Percentiles rank a stretch among this genome's conserved stretches.
phyloP scores from a whole-genome alignment of 1,140 invertebrate species.

The Ectropis grisescens region DNA sequence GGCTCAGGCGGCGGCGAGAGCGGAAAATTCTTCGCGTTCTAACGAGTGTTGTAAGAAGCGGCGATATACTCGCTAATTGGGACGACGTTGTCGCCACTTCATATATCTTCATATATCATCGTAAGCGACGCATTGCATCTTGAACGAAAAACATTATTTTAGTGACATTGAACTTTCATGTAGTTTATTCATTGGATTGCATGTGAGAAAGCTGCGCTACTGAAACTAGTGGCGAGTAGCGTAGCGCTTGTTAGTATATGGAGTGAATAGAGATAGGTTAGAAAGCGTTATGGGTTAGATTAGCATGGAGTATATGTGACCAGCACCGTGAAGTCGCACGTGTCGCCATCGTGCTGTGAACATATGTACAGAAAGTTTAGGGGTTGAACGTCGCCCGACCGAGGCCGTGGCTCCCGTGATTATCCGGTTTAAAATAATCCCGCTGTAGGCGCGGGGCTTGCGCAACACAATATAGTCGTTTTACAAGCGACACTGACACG shows the following conservation, averaged over 20 bases:
- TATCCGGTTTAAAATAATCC: constrained; percentile 63
- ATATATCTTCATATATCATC: no score
- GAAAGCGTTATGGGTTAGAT: constrained; percentile 21
- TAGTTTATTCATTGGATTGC: no score
- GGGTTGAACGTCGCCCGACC: constrained; percentile 24
- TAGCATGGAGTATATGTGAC: constrained; percentile 27
- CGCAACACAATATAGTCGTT: constrained; percentile 56
- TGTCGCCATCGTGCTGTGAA: constrained; percentile 14
- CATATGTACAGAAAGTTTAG: constrained; percentile 21
- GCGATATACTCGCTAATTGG: no score
- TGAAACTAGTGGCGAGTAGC: no score
- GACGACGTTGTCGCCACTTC: no score
- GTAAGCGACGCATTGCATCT: no score
- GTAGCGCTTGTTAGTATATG: no score
- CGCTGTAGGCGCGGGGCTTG: constrained; percentile 57
- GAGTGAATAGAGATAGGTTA: constrained; percentile 14
- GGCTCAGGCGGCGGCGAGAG: constrained; percentile 4
- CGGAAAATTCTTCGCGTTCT: constrained; percentile 11
- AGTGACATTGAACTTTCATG: no score
- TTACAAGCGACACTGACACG: constrained; percentile 63
- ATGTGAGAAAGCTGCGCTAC: no score
- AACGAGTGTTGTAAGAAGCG: constrained; percentile 4
- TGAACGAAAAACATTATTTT: no score
- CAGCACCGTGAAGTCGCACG: constrained; percentile 22
- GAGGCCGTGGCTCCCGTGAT: constrained; percentile 31